Conservation (phyloP, 2,113 vertebrate genomes). For the Acanthochromis polyacanthus region DNA sequence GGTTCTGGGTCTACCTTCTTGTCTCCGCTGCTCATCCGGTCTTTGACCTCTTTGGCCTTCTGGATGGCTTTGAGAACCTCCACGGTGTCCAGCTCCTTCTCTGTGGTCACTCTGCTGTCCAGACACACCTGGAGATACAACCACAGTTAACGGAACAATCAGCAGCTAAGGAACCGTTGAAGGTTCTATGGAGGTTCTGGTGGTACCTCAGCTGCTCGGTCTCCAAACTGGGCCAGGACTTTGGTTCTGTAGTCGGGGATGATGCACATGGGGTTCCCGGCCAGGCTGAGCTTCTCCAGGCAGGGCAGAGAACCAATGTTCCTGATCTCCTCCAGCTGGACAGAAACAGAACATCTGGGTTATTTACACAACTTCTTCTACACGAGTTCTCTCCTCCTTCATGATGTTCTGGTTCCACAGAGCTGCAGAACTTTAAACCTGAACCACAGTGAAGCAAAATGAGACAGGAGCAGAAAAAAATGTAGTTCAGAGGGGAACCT, state of each 20-base stretch:
- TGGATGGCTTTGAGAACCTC: constrained; percentile 98
- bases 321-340: constrained; percentile 93
- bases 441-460: too few species aligned
- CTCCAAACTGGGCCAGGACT: constrained; percentile 96
- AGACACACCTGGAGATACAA: constrained; percentile 88
- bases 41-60: constrained; percentile 96
- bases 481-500: too few species aligned
- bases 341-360: constrained; percentile 2
- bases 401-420: too few species aligned
- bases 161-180: too few species aligned
- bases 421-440: too few species aligned
- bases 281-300: constrained; percentile 90
- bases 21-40: constrained; percentile 88
- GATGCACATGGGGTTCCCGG: constrained; percentile 93
- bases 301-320: constrained; percentile 92
- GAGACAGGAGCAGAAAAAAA: too few species aligned
- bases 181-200: neutral
- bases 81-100: constrained; percentile 96
- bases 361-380: too few species aligned
- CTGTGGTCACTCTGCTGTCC: constrained; percentile 89
- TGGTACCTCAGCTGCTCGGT: constrained; percentile 96
- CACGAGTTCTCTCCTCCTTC: too few species aligned
- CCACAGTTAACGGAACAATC: too few species aligned
- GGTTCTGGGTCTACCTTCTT: constrained; percentile 87
- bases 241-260: constrained; percentile 98